Evolutionary conservation across 2,888 invertebrate genomes (phyloP).

Genomic region (Diadegma fenestrale): DNA sequence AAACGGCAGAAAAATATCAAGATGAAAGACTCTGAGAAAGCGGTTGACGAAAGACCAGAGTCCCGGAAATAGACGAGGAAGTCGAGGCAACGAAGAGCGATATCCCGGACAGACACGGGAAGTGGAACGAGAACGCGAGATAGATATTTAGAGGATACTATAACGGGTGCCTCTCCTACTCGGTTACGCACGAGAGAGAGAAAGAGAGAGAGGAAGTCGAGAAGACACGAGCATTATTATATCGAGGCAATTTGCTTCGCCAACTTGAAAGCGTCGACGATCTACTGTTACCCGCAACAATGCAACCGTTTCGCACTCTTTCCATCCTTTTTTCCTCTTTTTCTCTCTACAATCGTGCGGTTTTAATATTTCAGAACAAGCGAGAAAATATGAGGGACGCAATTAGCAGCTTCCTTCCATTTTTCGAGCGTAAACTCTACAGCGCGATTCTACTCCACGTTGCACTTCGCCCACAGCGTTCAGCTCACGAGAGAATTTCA

Average conservation of each 20-base stretch:
- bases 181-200: slow-evolving; percentile 20
- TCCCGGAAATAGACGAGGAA: slow-evolving; percentile 22
- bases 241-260: slow-evolving; percentile 53
- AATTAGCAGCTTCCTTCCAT: slow-evolving; percentile 64
- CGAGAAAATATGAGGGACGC: slow-evolving; percentile 51
- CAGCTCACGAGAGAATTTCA: neutral
- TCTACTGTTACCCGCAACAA: slow-evolving; percentile 27
- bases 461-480: slow-evolving; percentile 16
- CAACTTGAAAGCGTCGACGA: slow-evolving; percentile 51
- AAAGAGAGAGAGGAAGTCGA: slow-evolving; percentile 21
- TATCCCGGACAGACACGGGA: slow-evolving; percentile 21
- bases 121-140: slow-evolving; percentile 58
- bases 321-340: neutral
- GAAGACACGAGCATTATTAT: slow-evolving; percentile 59
- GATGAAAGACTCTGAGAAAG: neutral
- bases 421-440: slow-evolving; percentile 57
- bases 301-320: neutral
- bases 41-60: neutral
- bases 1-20: neutral
- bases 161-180: neutral
- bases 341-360: neutral
- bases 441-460: slow-evolving; percentile 46
- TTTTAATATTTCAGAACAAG: slow-evolving; percentile 7
- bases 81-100: slow-evolving; percentile 22
- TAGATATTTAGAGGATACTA: slow-evolving; percentile 18